phyloP scores from a whole-genome alignment of 2,888 invertebrate species.

The Fissipunctia ypsillon region DNA sequence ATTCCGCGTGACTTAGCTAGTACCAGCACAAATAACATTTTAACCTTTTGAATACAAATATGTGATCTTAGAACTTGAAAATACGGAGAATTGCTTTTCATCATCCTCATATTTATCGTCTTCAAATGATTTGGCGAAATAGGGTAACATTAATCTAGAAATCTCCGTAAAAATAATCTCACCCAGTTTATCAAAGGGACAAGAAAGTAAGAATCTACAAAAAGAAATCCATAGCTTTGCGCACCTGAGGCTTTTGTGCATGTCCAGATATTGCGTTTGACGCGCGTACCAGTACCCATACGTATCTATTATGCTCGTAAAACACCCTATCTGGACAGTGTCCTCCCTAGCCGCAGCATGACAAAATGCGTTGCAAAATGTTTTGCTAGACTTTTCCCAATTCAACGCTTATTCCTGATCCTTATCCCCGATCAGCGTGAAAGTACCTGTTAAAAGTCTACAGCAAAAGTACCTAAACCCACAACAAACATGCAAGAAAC shows the following conservation, averaged over 20 bases:
- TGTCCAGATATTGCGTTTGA: not conserved
- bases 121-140: not conserved
- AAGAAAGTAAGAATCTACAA: not conserved
- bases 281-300: not conserved
- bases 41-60: conserved; percentile 4
- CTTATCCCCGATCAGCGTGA: not conserved
- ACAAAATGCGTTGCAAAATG: not conserved
- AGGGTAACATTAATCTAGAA: not conserved
- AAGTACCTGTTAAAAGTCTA: not conserved
- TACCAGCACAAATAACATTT: conserved; percentile 6
- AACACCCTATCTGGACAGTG: not conserved
- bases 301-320: not conserved
- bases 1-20: not conserved
- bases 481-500: conserved; percentile 23
- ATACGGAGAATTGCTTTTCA: not conserved
- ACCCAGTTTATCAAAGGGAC: not conserved
- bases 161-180: not conserved
- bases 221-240: not conserved
- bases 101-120: not conserved
- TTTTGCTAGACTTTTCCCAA: conserved; percentile 16
- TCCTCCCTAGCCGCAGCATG: not conserved
- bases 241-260: not conserved
- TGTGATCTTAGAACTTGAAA: not conserved
- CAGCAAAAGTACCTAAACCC: conserved; percentile 1
- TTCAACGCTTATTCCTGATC: conserved; percentile 6